Evolutionary conservation across 2,888 invertebrate genomes (phyloP), one percentile per base, ranked within the genome.

Genomic region (Morpho achilles): DNA sequence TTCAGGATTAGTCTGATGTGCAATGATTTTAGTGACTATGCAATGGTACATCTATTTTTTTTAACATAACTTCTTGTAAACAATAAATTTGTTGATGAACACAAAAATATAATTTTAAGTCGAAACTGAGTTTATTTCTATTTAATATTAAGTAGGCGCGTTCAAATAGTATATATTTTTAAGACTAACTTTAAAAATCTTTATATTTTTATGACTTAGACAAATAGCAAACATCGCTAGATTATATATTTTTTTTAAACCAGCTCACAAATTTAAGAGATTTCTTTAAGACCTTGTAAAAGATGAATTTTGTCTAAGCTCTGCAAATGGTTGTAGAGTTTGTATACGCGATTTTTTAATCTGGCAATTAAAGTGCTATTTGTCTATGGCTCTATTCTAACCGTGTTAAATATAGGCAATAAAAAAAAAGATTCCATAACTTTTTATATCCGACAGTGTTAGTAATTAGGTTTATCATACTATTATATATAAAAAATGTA

Each of bases 401-500:
- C 53, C 44, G 50, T 59, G 50, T 56, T 65, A 68, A 66, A 66
- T 70, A 65, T 65, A 65, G 66, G 62, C 64, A 7, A 67, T 61
- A 72, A 58, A 65, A 67, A 66, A 64, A 73, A 78, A 80, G 72
- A 83, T 84, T 85, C 84, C 83, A 82, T 83, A 82, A 77, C 55
- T 79, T 84, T 80, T 82, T 84, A 79, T 80, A 83, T 79, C 70
- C 74, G 73, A 76, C 64, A 71, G 73, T 78, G 74, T 82, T 81
- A 80, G 77, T 61, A 65, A 66, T 63, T 54, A 54, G 54, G 48
- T 48, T 54, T 50, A 53, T 44, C 40, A 40, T 46, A 53, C 47
- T 40, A 47, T 46, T 52, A 44, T 47, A 46, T 51, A 46, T 47
- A 73, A 66, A 69, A 70, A 66, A 69, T 80, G 65, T 75, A 76